Evolutionary conservation across 1,140 invertebrate genomes (phyloP).

Genomic region (Formica exsecta): DNA sequence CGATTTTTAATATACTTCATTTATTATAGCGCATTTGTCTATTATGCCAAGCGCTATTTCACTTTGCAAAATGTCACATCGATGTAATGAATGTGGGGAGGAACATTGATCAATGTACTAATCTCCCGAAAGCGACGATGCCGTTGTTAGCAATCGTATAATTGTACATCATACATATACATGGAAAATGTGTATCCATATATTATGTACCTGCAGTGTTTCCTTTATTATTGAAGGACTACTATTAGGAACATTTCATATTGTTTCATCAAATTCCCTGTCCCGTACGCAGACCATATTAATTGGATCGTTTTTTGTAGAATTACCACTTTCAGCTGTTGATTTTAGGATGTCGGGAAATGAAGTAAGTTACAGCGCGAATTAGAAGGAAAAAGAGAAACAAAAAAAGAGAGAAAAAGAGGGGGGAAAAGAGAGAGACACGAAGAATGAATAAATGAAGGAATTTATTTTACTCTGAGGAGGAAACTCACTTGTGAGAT

Average conservation of each 20-base stretch:
- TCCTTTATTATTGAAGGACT: constrained; percentile 17
- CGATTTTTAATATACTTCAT: neutral
- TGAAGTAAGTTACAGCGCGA: neutral
- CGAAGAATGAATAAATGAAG: too few species aligned
- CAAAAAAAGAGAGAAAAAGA: neutral
- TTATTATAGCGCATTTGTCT: neutral
- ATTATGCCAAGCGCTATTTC: neutral
- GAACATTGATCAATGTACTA: constrained; percentile 36
- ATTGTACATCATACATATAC: constrained; percentile 24
- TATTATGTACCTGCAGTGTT: constrained; percentile 1
- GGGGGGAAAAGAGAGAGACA: neutral
- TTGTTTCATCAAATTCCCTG: constrained; percentile 40
- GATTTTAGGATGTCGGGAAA: constrained; percentile 5
- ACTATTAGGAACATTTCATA: constrained; percentile 16
- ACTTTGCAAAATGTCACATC: neutral
- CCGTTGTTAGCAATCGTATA: constrained; percentile 33
- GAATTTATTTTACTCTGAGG: too few species aligned
- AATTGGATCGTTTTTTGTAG: constrained; percentile 18
- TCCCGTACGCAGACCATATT: neutral
- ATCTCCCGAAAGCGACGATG: constrained; percentile 29
- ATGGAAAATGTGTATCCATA: neutral
- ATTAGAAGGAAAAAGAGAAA: neutral
- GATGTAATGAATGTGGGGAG: constrained; percentile 15
- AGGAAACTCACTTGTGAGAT: too few species aligned
- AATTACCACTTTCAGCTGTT: constrained; percentile 4